Percentiles rank a stretch among this genome's conserved stretches.
Conservation (phyloP, 2,888 invertebrate species). For the Drosophila lutescens region DNA sequence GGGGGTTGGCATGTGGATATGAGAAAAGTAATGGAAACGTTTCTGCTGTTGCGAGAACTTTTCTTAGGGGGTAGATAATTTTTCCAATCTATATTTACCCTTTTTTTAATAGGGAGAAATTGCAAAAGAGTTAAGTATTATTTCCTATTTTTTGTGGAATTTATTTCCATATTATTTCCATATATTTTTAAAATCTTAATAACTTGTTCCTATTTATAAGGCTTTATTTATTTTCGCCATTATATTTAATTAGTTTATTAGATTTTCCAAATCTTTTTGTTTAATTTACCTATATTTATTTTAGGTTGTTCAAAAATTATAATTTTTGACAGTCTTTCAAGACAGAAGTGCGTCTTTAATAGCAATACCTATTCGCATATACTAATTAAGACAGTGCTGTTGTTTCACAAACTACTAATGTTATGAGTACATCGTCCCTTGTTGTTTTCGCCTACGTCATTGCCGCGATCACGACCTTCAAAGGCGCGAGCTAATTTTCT, state of each 20-base stretch:
- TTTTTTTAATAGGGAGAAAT: conserved; percentile 2
- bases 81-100: not conserved
- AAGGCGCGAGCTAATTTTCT: conserved; percentile 23
- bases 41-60: conserved; percentile 12
- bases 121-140: too few species aligned
- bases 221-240: too few species aligned
- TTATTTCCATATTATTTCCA: too few species aligned
- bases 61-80: not conserved
- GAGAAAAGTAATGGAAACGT: conserved; percentile 22
- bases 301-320: not conserved
- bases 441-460: not conserved
- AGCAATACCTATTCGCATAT: not conserved
- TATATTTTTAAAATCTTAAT: too few species aligned
- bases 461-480: conserved; percentile 34
- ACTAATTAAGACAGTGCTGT: conserved; percentile 4
- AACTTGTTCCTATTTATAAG: too few species aligned
- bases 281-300: not conserved
- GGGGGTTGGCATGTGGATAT: conserved; percentile 25
- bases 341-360: not conserved
- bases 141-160: too few species aligned
- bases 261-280: too few species aligned
- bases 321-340: not conserved
- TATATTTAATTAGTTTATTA: too few species aligned
- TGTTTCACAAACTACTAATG: conserved; percentile 8
- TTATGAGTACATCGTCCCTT: conserved; percentile 7